Evolutionary conservation across 2,888 invertebrate species (phyloP), one percentile per base, ranked within the genome.

Genomic region (Zaprionus lineosus): DNA sequence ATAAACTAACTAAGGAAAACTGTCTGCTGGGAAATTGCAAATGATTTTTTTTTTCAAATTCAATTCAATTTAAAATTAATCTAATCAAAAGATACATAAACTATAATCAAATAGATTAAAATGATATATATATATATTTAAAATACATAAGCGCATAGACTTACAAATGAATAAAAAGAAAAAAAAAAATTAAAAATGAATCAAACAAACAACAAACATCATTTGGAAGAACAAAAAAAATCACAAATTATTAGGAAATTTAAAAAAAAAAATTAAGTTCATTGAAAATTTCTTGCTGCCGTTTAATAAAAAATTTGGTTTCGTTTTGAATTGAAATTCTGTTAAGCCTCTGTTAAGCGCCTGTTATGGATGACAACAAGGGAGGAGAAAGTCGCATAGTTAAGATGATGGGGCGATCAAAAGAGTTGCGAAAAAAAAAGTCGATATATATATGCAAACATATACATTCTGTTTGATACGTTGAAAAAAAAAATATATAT

Each of bases 1-100:
- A 71, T 70, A 40, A 71, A 59, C 72, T 68, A 65, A 33, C 8
- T 58, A 29, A 69, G n/a, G n/a, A n/a, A n/a, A n/a, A n/a, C n/a
- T n/a, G n/a, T n/a, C n/a, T n/a, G n/a, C n/a, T n/a, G n/a, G n/a
- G n/a, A n/a, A n/a, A n/a, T n/a, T n/a, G n/a, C n/a, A n/a, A n/a
- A n/a, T n/a, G n/a, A n/a, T n/a, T n/a, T n/a, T n/a, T n/a, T n/a
- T n/a, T n/a, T n/a, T n/a, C n/a, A n/a, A n/a, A n/a, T 29, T 44
- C 31, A 26, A 8, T 41, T 47, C 33, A 31, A 46, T 29, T 40
- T 33, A 47, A 69, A 70, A 48, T 21, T 70, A 67, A 67, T 65
- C 60, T 72, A 69, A 51, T 6, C 43, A 21, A 48, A 24, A 48
- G 21, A 9, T 40, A 50, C 36, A 28, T 47, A 34, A 71, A 53